Conservation (phyloP, 37 sponge, comb jelly and placozoan genomes). For the Beroe ovata region DNA sequence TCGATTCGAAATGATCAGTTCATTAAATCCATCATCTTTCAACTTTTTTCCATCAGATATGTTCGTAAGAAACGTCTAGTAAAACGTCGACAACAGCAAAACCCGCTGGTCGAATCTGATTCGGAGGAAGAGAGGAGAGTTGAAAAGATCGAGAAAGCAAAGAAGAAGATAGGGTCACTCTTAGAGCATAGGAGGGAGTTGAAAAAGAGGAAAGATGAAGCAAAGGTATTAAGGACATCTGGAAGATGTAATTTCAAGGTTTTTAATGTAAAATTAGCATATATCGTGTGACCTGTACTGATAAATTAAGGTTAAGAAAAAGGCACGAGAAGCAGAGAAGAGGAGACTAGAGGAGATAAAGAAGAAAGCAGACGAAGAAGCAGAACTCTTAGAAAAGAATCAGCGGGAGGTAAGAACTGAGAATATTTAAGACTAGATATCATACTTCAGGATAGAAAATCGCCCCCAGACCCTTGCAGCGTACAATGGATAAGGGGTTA, state of each 20-base stretch:
- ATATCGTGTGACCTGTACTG: too few species aligned
- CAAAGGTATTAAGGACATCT: too few species aligned
- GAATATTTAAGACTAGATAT: neutral
- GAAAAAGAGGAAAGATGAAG: slow-evolving; percentile 2
- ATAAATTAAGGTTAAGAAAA: too few species aligned
- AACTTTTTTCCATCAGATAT: too few species aligned
- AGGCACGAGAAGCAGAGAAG: neutral
- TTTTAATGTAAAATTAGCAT: too few species aligned
- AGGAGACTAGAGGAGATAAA: neutral
- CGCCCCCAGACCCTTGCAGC: too few species aligned
- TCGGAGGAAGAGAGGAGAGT: neutral
- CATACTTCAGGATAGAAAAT: too few species aligned
- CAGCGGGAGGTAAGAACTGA: neutral
- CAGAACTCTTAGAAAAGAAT: neutral
- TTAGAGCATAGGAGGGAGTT: slow-evolving; percentile 29
- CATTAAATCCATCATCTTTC: too few species aligned
- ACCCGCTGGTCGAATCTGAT: neutral
- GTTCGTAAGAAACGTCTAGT: slow-evolving; percentile 5
- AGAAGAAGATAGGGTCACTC: slow-evolving; percentile 5
- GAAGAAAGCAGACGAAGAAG: slow-evolving; percentile 20
- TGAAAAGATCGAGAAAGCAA: slow-evolving; percentile 52
- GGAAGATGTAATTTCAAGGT: too few species aligned
- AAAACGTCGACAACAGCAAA: neutral
- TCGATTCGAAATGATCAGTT: too few species aligned
- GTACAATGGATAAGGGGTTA: too few species aligned